Evolutionary conservation across 1,140 invertebrate genomes (phyloP), one percentile per base, ranked within the genome.

Genomic region (Littorina saxatilis): DNA sequence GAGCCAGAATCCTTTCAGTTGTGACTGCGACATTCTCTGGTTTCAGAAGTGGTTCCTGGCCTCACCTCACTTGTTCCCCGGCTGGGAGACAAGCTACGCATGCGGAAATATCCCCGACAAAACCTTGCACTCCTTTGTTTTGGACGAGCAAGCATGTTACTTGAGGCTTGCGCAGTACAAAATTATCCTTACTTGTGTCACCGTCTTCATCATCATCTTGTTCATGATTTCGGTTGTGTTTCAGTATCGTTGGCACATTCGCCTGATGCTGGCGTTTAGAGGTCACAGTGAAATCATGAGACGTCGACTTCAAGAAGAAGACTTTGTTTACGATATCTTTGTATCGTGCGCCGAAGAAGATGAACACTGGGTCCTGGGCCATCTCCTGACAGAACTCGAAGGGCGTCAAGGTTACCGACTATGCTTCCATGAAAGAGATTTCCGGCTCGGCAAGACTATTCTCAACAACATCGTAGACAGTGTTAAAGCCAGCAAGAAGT

Each of bases 351-450:
- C 47, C 23, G 50, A 35, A 47, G 74, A 58, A 35, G 52, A 77
- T 0, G 74, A 52, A 29, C 35, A 1, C 23, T 77, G 74, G 74
- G 52, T 77, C 11, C 35, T 37, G 5, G 2, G 35, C 29, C 50
- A 77, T n/a, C 74, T 77, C 29, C n/a, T 77, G 0, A 50, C 50
- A 15, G 2, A 58, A 13, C 35, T 77, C 27, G 74, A 77, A 32
- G 29, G 27, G 5, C 27, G 29, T 9, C 50, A 29, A 15, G 73
- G 68, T 1, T 39, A 87, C 23, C 58, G 74, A 11, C 72, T 87
- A 5, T 91, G 88, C 77, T 68, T 91, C n/a, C 88, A 89, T 58
- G 84, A 90, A 74, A 70, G 88, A 40, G 86, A 91, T 80, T 91
- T 88, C 63, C 23, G 73, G 7, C 82, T 84, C 0, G 90, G 88